phyloP scores from a whole-genome alignment of 2,888 invertebrate genomes.

The Aromia moschata region DNA sequence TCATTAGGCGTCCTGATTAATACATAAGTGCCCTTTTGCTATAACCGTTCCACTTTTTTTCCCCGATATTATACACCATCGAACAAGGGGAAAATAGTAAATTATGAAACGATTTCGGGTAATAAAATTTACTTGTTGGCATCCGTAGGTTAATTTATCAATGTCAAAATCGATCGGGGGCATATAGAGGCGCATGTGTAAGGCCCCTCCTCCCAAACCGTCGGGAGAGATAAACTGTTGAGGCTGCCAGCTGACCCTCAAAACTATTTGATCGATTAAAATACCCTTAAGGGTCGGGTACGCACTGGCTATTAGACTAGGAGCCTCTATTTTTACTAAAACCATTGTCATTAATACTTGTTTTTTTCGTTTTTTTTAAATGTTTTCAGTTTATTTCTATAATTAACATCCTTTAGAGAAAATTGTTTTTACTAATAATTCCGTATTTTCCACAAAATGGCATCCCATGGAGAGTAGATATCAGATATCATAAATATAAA shows the following conservation, averaged over 20 bases:
- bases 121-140: conserved; percentile 46
- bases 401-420: no score
- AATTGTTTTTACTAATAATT: no score
- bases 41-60: conserved; percentile 30
- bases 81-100: conserved; percentile 41
- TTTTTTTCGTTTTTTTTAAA: no score
- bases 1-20: conserved; percentile 22
- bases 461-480: no score
- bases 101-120: conserved; percentile 42
- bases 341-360: no score
- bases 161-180: conserved; percentile 41
- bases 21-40: conserved; percentile 31
- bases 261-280: background rate
- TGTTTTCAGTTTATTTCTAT: no score
- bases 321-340: no score
- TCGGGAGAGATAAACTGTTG: conserved; percentile 4
- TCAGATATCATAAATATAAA: no score
- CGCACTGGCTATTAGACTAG: no score
- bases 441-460: no score
- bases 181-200: conserved; percentile 37
- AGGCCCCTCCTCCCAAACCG: background rate
- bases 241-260: conserved; percentile 35
- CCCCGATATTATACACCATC: conserved; percentile 31
- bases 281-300: no score
- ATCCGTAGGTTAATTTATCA: conserved; percentile 42